Evolutionary conservation across 2,113 vertebrate species (phyloP).

Genomic region (Cyanoderma ruficeps): DNA sequence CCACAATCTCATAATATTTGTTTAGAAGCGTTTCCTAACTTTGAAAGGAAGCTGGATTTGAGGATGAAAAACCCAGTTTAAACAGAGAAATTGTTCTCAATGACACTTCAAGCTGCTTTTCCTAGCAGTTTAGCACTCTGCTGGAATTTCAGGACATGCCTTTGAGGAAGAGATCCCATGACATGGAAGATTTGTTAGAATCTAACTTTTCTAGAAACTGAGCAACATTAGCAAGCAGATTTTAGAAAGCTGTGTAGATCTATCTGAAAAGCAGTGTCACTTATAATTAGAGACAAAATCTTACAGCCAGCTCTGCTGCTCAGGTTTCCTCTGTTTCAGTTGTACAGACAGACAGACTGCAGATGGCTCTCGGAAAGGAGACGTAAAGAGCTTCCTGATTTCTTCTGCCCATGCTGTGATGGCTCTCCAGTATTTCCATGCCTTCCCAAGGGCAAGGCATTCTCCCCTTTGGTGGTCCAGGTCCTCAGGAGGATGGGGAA

Average conservation of each 20-base stretch:
- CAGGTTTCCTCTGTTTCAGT: neutral
- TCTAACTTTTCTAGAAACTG: neutral
- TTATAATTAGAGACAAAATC: neutral
- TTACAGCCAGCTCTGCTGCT: neutral
- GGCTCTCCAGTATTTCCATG: neutral
- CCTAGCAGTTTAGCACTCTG: neutral
- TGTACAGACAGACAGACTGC: neutral
- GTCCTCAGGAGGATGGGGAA: neutral
- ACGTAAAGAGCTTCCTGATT: neutral
- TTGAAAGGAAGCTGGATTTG: neutral
- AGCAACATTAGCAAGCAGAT: neutral
- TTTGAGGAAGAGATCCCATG: neutral
- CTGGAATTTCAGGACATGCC: neutral
- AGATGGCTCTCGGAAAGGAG: neutral
- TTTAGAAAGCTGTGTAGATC: neutral
- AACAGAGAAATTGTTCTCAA: neutral
- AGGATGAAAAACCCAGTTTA: neutral
- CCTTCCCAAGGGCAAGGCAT: neutral
- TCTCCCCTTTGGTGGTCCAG: neutral
- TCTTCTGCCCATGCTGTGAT: rapidly evolving
- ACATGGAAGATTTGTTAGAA: neutral
- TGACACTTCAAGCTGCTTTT: neutral
- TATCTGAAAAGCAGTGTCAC: neutral
- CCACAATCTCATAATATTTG: neutral
- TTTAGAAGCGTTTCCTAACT: neutral